phyloP scores from a whole-genome alignment of 2,797 vertebrate genomes.

The Trachops cirrhosus region DNA sequence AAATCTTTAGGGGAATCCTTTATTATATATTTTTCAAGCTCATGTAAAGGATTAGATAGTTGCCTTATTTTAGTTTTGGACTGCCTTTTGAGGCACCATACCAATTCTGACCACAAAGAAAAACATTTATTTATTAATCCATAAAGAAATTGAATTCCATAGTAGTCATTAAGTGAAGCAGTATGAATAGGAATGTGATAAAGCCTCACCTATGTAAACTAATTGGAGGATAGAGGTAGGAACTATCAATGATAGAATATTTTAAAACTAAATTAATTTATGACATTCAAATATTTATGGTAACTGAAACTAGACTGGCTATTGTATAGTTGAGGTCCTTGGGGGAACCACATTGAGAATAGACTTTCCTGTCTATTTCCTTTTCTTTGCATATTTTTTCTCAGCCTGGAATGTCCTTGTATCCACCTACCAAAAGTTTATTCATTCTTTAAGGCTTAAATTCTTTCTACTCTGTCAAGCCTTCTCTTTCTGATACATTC shows the following conservation, averaged over 20 bases:
- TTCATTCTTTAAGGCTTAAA: neutral
- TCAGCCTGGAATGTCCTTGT: neutral
- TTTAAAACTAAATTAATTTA: neutral
- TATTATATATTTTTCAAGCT: neutral
- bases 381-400: conserved; percentile 3
- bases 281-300: neutral
- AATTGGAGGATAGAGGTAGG: neutral
- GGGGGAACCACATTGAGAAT: neutral
- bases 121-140: neutral
- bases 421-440: neutral
- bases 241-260: neutral
- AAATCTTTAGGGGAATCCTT: conserved; percentile 1
- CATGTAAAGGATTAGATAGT: conserved; percentile 3
- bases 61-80: conserved; percentile 35
- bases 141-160: neutral
- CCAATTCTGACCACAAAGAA: neutral
- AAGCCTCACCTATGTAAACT: neutral
- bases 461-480: neutral
- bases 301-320: neutral
- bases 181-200: neutral
- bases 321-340: neutral
- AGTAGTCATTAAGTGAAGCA: neutral
- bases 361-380: neutral
- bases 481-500: neutral
- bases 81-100: neutral